Base-by-base conservation (phyloP, 2,888 invertebrate genomes). In the Scrobipalpa atriplicella region DNA sequence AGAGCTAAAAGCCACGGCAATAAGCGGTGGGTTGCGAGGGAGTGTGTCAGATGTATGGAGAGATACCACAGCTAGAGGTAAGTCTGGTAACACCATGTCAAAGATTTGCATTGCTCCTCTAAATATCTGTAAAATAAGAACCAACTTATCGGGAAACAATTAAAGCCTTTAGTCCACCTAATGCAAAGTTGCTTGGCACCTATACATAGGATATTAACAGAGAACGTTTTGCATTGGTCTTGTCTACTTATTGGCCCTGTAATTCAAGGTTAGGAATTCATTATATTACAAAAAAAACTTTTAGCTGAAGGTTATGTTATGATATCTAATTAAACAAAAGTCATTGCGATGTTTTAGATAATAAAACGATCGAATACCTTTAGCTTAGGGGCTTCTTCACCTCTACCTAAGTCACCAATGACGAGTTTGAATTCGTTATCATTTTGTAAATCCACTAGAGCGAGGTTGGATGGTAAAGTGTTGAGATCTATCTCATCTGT, bases 1-100 rank as follows among this genome's bases (percentile, higher is more conserved):
- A 11, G 97, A 95, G 58, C 98, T 97, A 76, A 97, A 97, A 0
- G 98, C 98, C 0, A 99, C 97, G 0, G 97, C 99, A 72, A 99
- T 93, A 2, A 97, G 96, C 86, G 93, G 87, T 68, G 96, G 95
- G 9, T 96, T 94, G 73, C 96, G 94, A 0, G 97, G 96, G 75
- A 96, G 94, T 21, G 95, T 93, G 67, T 96, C 96, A 83, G 97
- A 98, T 64, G 96, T 95, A 83, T 98, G 97, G 81, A 99, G 96
- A 66, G 96, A 96, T 9, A 96, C 95, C 2, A 99, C 94, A 1
- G 97, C 96, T 13, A 97, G 95, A 0, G 99, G 98, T 29, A 97
- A 87, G 75, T 98, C 98, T 8, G 97, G 95, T 67, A 99, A 91
- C 0, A 94, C 93, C 74, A 96, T 95, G 81, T 99, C 99, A 38